Evolutionary conservation across 1,140 invertebrate genomes (phyloP), one percentile per base, ranked within the genome.

Genomic region (Drosophila bocki): DNA sequence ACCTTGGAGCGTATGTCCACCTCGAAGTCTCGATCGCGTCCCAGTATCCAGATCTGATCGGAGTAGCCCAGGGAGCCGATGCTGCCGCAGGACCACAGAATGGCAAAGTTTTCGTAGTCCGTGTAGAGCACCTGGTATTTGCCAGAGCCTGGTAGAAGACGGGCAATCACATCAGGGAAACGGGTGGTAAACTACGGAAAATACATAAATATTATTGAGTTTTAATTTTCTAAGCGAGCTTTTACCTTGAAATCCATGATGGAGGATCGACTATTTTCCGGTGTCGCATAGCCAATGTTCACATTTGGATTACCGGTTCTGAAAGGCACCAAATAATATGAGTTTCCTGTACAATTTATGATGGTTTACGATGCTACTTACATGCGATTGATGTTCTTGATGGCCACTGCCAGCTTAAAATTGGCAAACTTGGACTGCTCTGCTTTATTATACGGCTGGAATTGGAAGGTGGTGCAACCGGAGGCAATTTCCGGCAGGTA

Each of bases 11-110:
- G 93, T 33, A 94, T 88, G n/a, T 85, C 80, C 13, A 94, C 95
- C 7, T 93, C 91, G 29, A 96, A 94, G 77, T 96, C 95, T 48
- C 93, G 93, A 50, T 93, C 77, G n/a, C 83, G 93, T 3, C 94
- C 95, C 67, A 95, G 91, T 32, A 96, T 93, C 95, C 95, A 96
- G 45, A 96, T 94, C 71, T 94, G 93, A 93, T 96, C 95, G 94
- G 93, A 87, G 72, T 92, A 76, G 32, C 91, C 91, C 3, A 93
- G 68, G 13, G 90, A 91, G 7, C 94, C 94, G 41, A 95, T 93
- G 93, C 94, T 95, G 19, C 94, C 94, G 83, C 96, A 97, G 11
- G 96, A 96, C 94, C 95, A 96, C 17, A 96, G 77, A 44, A 97
- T 93, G 9, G 96, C 95, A 88, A 95, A 96, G 63, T 94, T 94